Conservation (phyloP, 2,113 vertebrate species). For the Tupaia chinensis region DNA sequence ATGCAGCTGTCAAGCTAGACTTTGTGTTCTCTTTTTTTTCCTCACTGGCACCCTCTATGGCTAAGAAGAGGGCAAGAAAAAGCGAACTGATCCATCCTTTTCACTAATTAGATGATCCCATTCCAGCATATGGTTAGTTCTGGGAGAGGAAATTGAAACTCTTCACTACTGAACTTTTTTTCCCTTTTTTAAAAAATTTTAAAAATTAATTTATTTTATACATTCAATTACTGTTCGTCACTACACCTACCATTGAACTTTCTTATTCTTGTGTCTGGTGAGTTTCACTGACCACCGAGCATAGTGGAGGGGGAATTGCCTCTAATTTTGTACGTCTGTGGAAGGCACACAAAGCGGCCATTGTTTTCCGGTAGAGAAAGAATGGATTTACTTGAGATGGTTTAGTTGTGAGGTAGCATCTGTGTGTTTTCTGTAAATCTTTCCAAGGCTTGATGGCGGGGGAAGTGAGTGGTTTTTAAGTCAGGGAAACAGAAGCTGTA, state of each 20-base stretch:
- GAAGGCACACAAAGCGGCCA: background rate
- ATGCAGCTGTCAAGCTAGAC: background rate
- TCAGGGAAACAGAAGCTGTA: background rate
- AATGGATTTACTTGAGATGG: conserved; percentile 8
- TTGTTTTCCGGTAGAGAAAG: conserved; percentile 3
- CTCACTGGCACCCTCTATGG: background rate
- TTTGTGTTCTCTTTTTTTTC: too few relatives aligned
- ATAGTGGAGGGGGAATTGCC: background rate
- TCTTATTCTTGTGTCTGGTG: background rate
- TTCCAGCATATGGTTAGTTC: background rate
- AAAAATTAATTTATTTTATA: too few relatives aligned
- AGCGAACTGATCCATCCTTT: background rate
- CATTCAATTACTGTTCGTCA: too few relatives aligned
- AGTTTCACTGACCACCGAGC: background rate
- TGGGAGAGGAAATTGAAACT: background rate
- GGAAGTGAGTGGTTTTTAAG: background rate
- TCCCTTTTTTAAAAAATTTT: too few relatives aligned
- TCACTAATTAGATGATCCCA: background rate
- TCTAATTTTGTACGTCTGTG: background rate
- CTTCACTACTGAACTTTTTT: background rate
- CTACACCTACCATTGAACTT: background rate
- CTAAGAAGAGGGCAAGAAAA: background rate
- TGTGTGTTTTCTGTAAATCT: background rate
- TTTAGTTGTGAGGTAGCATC: background rate
- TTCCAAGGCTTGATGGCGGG: background rate